Evolutionary conservation across 1,140 invertebrate species (phyloP).

Genomic region (Dreissena rostriformis): DNA sequence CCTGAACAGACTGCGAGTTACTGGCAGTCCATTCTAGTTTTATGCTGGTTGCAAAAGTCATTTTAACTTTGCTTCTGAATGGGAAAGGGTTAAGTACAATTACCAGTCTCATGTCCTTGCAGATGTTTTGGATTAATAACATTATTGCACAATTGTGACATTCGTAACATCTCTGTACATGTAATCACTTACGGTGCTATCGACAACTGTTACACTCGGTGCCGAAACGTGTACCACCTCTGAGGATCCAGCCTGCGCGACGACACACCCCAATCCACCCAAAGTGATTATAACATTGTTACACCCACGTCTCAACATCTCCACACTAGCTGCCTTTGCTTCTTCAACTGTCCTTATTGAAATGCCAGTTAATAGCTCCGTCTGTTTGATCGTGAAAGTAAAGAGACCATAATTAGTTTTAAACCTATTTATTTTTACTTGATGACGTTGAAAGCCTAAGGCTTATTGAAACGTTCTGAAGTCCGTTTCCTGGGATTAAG

Average conservation of each 20-base stretch:
- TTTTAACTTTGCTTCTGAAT: no score
- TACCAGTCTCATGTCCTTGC: neutral
- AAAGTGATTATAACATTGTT: conserved; percentile 90
- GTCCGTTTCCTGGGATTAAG: no score
- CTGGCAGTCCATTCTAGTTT: no score
- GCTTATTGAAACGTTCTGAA: no score
- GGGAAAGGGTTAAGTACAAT: no score
- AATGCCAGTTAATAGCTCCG: conserved; percentile 87
- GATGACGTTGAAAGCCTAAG: no score
- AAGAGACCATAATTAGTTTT: no score
- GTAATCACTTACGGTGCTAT: conserved; percentile 89
- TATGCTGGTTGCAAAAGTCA: no score
- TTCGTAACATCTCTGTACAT: no score
- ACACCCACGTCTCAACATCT: conserved; percentile 69
- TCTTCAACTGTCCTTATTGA: conserved; percentile 79
- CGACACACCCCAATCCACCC: conserved; percentile 84
- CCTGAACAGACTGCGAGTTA: no score
- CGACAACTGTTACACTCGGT: conserved; percentile 87
- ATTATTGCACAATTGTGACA: neutral
- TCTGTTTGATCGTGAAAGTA: conserved; percentile 77
- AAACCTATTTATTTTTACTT: no score
- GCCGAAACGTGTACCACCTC: conserved; percentile 84
- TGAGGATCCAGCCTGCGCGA: conserved; percentile 82
- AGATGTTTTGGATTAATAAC: neutral
- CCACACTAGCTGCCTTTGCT: conserved; percentile 84